Percentiles rank a stretch among this genome's conserved stretches.
phyloP scores from a whole-genome alignment of 2,888 invertebrate genomes.

The Zhuqinia jingwanae region DNA sequence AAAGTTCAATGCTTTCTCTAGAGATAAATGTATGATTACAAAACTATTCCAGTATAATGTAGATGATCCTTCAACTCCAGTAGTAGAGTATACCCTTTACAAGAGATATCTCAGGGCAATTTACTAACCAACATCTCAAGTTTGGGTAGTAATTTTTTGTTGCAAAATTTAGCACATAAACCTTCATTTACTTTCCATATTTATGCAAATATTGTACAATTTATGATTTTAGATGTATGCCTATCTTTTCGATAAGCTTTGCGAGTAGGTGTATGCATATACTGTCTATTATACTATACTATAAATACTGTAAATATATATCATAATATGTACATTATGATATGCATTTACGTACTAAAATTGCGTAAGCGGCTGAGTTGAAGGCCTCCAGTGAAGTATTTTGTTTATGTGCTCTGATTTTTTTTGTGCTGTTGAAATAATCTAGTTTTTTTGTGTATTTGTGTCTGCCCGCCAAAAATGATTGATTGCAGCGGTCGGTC shows the following conservation, averaged over 20 bases:
- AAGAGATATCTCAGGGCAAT: background rate
- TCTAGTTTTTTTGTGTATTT: background rate
- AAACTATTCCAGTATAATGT: background rate
- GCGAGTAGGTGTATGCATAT: too few relatives aligned
- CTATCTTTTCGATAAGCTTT: too few relatives aligned
- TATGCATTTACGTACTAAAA: background rate
- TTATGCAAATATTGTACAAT: too few relatives aligned
- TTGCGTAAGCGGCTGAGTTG: background rate
- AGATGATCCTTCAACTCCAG: background rate
- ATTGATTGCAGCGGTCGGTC: conserved; percentile 41
- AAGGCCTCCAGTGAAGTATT: background rate
- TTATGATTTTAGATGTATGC: too few relatives aligned
- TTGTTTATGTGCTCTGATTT: conserved; percentile 8
- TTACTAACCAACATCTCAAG: too few relatives aligned
- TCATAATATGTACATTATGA: background rate
- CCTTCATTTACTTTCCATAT: too few relatives aligned
- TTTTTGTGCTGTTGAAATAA: conserved; percentile 18
- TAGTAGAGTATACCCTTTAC: background rate
- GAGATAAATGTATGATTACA: conserved; percentile 4
- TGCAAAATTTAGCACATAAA: too few relatives aligned
- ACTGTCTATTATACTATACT: too few relatives aligned
- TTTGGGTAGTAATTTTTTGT: too few relatives aligned
- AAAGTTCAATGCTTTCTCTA: background rate
- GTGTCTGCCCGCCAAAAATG: conserved; percentile 38
- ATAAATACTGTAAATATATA: too few relatives aligned